Percentiles rank a stretch among this genome's conserved stretches.
phyloP scores from a whole-genome alignment of 1,140 invertebrate species.

The Schlechtendalia chinensis region DNA sequence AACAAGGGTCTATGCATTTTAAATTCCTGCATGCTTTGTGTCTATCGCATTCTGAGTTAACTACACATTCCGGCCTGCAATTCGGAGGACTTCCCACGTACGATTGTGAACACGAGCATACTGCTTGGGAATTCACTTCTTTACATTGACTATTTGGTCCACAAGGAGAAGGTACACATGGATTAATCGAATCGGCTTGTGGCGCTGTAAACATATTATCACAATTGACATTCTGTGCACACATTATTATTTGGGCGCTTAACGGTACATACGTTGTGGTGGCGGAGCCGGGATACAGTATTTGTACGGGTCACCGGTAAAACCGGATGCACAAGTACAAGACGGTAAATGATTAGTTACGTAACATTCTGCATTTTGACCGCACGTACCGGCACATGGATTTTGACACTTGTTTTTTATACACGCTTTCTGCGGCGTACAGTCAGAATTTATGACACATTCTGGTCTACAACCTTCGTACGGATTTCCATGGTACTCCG shows the following conservation, averaged over 20 bases:
- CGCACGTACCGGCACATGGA: constrained; percentile 64
- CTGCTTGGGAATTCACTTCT: constrained; percentile 61
- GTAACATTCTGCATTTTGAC: constrained; percentile 60
- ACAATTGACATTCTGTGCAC: background rate
- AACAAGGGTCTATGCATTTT: constrained; percentile 74
- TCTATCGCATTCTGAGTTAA: constrained; percentile 69
- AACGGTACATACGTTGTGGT: constrained; percentile 54
- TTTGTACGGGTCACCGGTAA: constrained; percentile 62
- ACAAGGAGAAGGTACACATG: constrained; percentile 61
- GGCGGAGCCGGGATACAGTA: constrained; percentile 57
- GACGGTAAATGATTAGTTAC: constrained; percentile 61
- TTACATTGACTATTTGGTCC: constrained; percentile 64
- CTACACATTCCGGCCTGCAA: constrained; percentile 71
- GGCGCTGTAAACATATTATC: constrained; percentile 53
- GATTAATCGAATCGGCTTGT: constrained; percentile 49
- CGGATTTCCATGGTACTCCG: constrained; percentile 64
- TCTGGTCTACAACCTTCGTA: constrained; percentile 69
- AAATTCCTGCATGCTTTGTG: constrained; percentile 67
- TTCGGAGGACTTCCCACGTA: constrained; percentile 71
- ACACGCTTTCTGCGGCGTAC: constrained; percentile 66
- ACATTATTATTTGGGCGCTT: background rate
- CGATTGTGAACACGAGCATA: constrained; percentile 67
- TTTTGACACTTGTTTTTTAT: constrained; percentile 68
- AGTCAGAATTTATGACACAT: constrained; percentile 69
- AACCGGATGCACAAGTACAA: constrained; percentile 60